Percentiles rank a stretch among this genome's conserved stretches.
These are phyloP conservation scores for Acanthopleura granulata DNA, from an alignment of 2,888 invertebrate species.

Conservation along the genomic window DNA sequence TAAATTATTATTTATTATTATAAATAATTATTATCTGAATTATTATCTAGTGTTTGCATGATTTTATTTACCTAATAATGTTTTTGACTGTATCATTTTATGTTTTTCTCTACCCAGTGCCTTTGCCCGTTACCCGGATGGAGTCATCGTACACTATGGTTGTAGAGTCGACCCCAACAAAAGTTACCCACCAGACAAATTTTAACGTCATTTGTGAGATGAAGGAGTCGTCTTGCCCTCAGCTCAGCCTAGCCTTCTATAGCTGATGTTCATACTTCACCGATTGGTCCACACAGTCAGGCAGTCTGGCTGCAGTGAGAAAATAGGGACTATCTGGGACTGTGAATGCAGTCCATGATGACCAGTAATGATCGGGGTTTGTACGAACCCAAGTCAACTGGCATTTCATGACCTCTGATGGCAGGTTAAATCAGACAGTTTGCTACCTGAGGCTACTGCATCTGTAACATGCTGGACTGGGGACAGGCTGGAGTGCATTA, in stretches of 20 bases:
- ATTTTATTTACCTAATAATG: background rate
- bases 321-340: background rate
- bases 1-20: background rate
- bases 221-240: too few relatives aligned
- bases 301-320: background rate
- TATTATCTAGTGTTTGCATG: background rate
- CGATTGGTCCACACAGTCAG: too few relatives aligned
- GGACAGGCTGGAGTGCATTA: too few relatives aligned
- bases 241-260: too few relatives aligned
- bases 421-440: too few relatives aligned
- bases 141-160: slow-evolving; percentile 92
- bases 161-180: slow-evolving; percentile 73
- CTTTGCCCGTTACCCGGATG: slow-evolving; percentile 91
- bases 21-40: background rate
- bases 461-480: too few relatives aligned
- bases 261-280: too few relatives aligned
- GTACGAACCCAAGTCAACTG: background rate
- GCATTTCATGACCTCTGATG: background rate
- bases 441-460: too few relatives aligned
- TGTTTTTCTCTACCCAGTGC: slow-evolving; percentile 76
- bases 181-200: background rate
- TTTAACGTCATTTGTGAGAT: background rate
- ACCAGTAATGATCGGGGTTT: background rate
- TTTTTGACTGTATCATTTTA: background rate
- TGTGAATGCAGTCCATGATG: background rate